These are phyloP conservation scores for Chlorops oryzae DNA, from an alignment of 1,140 invertebrate species.

Conservation along the genomic window DNA sequence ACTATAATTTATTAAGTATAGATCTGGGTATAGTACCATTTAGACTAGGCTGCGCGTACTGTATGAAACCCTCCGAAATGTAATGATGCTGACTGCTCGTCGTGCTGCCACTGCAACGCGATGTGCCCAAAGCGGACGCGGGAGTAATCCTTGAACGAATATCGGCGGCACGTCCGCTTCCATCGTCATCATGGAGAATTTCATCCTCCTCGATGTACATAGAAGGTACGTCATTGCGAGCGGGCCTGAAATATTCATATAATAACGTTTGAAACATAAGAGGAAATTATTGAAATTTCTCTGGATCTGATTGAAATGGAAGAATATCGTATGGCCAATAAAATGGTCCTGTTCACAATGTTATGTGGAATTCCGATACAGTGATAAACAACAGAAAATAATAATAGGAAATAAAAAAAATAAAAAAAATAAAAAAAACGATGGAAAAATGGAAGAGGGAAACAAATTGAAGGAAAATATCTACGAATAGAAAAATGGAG, in stretches of 20 bases:
- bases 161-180: conserved; percentile 29
- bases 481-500: too few species aligned
- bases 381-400: neutral
- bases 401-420: neutral
- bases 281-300: too few species aligned
- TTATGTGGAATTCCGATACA: too few species aligned
- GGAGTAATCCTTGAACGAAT: conserved; percentile 35
- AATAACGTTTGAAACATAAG: too few species aligned
- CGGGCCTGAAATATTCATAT: conserved; percentile 39
- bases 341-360: too few species aligned
- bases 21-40: conserved; percentile 49
- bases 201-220: conserved; percentile 48
- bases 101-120: conserved; percentile 26
- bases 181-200: conserved; percentile 41
- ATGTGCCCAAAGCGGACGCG: conserved; percentile 19
- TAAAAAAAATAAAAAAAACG: conserved; percentile 3
- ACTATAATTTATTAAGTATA: conserved; percentile 43
- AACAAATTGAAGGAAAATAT: too few species aligned
- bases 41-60: conserved; percentile 47
- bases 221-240: conserved; percentile 44
- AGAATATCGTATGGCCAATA: too few species aligned
- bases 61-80: conserved; percentile 48
- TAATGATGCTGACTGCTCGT: conserved; percentile 42
- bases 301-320: too few species aligned
- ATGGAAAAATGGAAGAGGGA: too few species aligned